Conservation (phyloP, 2,797 vertebrate species). For the Sebastes diploproa region DNA sequence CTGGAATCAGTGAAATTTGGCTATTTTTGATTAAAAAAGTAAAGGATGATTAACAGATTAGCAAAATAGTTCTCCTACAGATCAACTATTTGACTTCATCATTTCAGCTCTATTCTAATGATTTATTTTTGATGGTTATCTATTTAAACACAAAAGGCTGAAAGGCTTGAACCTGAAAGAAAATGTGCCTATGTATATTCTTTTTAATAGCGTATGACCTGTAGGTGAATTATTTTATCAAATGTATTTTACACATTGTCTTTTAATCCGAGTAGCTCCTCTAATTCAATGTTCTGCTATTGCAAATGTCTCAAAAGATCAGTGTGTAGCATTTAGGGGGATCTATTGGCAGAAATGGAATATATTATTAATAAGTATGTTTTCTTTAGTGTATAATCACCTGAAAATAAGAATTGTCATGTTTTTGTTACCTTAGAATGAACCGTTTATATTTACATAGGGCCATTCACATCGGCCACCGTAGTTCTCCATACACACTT, state of each 20-base stretch:
- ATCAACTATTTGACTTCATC: not conserved
- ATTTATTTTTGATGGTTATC: not conserved
- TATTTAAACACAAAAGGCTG: not conserved
- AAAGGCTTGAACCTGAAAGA: not conserved
- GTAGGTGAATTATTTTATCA: not conserved
- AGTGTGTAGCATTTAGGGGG: no score
- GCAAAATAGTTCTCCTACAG: not conserved
- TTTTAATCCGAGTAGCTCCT: not conserved
- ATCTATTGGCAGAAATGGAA: no score
- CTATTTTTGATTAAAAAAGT: not conserved
- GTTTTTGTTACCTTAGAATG: no score
- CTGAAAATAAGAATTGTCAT: no score
- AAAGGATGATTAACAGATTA: not conserved
- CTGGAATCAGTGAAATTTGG: not conserved
- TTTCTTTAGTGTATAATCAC: no score
- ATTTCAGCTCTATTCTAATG: not conserved
- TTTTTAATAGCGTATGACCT: not conserved
- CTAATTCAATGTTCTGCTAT: not conserved
- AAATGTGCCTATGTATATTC: not conserved
- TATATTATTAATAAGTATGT: no score
- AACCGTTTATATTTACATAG: no score
- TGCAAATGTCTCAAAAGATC: not conserved
- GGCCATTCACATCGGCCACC: accelerated
- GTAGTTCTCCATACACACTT: no score
- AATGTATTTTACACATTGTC: not conserved